Base-by-base conservation (phyloP, 2,888 invertebrate species). In the Clanis bilineata region DNA sequence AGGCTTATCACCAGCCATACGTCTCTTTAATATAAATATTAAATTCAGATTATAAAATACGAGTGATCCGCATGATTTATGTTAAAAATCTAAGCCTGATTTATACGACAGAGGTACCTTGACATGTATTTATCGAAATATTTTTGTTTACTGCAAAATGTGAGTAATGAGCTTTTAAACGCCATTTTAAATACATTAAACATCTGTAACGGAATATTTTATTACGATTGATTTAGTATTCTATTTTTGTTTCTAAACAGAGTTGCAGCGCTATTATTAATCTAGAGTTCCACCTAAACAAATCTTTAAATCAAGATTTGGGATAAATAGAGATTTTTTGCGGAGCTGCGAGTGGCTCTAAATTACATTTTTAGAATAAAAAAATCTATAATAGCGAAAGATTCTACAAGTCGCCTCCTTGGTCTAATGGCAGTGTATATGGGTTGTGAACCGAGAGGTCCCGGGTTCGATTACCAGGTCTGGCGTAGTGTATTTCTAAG, bases 41-140 rank as follows among this genome's bases (percentile, higher is more conserved):
- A 62, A 68, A 68, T 64, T 65, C 63, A 67, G 65, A 68, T 68
- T 68, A 63, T 63, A 65, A 58, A 68, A 71, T 68, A 69, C 64
- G 61, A 70, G 65, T 71, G 61, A 65, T 56, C 65, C 64, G 62
- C 57, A 51, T 73, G 73, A 74, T 73, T 74, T 74, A 73, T 67
- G 62, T 62, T 57, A 70, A 68, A 61, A 74, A 62, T 61, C 62
- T 66, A 66, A 70, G 62, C 62, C 57, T 73, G 75, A 73, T 74
- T 73, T 73, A 75, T 73, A 32, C 51, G 51, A 51, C 51, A 51
- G 51, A 51, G 28, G 57, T 41, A 18, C 57, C 57, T 43, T 57
- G 57, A 57, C 4, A 18, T 32, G 10, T 18, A 41, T 23, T 23
- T 12, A 22, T 51, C 32, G 5, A 4, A 51, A 51, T 23, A 32